A percentile compares a stretch with the other conserved stretches of the same genome.
Evolutionary conservation across 2,888 invertebrate species (phyloP).

Genomic region (Tortrix viridana): DNA sequence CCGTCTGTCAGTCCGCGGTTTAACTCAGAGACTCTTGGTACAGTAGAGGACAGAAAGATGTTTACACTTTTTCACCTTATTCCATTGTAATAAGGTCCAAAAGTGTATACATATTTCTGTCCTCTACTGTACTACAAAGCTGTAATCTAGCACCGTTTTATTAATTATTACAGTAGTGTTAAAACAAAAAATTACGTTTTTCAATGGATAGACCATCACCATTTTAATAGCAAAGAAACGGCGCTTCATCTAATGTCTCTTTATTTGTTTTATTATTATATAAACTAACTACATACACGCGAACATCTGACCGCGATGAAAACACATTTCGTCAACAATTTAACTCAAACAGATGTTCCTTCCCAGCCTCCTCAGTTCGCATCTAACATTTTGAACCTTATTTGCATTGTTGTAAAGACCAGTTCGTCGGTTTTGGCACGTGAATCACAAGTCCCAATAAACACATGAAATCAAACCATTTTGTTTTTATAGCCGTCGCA

Average conservation of each 20-base stretch:
- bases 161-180: too few species aligned
- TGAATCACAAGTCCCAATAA: constrained; percentile 45
- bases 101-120: too few species aligned
- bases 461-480: constrained; percentile 57
- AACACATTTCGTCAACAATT: constrained; percentile 22
- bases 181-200: too few species aligned
- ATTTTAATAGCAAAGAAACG: background rate
- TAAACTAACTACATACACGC: constrained; percentile 11
- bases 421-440: constrained; percentile 16
- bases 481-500: constrained; percentile 55
- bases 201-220: too few species aligned
- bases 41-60: too few species aligned
- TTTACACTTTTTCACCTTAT: too few species aligned
- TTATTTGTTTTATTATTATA: background rate
- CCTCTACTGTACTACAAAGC: too few species aligned
- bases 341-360: constrained; percentile 28
- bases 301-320: constrained; percentile 9
- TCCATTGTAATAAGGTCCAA: too few species aligned
- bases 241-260: background rate
- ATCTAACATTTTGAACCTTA: constrained; percentile 11
- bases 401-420: background rate
- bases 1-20: too few species aligned
- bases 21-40: too few species aligned
- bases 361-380: background rate
- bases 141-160: too few species aligned